Evolutionary conservation across 2,113 vertebrate species (phyloP).

Genomic region (Peucedramus taeniatus): DNA sequence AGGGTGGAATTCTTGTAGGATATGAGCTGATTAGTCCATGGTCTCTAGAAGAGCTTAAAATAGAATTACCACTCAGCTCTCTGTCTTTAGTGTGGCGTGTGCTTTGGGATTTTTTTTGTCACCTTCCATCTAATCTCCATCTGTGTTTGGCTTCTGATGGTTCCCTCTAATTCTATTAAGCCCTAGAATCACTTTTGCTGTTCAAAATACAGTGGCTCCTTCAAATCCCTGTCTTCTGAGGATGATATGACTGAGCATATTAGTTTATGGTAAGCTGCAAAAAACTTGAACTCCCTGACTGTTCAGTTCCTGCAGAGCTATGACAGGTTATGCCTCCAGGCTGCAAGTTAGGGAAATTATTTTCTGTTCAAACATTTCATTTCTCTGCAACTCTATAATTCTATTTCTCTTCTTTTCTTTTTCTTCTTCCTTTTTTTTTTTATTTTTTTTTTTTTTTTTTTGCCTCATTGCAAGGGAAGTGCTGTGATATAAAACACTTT

Average conservation of each 20-base stretch:
- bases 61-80: not conserved
- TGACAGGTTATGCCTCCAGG: slow-evolving; percentile 66
- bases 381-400: slow-evolving; percentile 55
- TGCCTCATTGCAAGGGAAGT: not conserved
- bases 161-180: slow-evolving; percentile 21
- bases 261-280: slow-evolving; percentile 62
- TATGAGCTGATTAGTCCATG: not conserved
- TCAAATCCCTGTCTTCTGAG: slow-evolving; percentile 40
- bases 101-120: not conserved
- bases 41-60: not conserved
- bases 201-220: slow-evolving; percentile 30
- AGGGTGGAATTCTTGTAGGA: not conserved
- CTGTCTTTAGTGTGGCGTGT: not conserved
- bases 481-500: not conserved
- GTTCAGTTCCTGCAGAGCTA: slow-evolving; percentile 58
- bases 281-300: slow-evolving; percentile 64
- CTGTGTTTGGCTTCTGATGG: not conserved
- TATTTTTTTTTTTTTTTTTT: not conserved
- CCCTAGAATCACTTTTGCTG: not conserved
- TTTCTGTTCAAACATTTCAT: slow-evolving; percentile 73
- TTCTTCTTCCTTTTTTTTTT: not conserved
- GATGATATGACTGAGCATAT: slow-evolving; percentile 49
- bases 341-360: slow-evolving; percentile 68
- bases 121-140: not conserved
- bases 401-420: not conserved